Conservation (phyloP, 2,888 invertebrate genomes). For the Diaperis boleti region DNA sequence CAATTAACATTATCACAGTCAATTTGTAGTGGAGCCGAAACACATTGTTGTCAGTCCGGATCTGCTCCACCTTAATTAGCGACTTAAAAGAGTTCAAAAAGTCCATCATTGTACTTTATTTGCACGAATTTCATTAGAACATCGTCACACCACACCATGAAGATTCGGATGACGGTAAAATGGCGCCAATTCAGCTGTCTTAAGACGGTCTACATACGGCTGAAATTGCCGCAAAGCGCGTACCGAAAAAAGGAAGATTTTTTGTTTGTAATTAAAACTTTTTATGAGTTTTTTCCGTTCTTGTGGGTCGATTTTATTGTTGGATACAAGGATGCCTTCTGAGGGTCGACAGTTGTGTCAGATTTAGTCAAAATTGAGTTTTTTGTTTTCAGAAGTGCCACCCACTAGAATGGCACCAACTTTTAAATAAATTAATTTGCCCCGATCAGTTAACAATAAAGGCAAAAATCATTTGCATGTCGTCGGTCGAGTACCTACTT, state of each 20-base stretch:
- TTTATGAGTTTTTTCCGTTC: conserved; percentile 15
- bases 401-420: background rate
- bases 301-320: conserved; percentile 2
- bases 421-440: background rate
- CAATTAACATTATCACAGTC: conserved; percentile 78
- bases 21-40: conserved; percentile 82
- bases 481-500: too few relatives aligned
- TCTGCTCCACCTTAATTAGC: conserved; percentile 75
- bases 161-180: conserved; percentile 6
- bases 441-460: too few relatives aligned
- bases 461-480: too few relatives aligned
- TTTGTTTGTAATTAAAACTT: conserved; percentile 29
- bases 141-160: background rate
- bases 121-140: background rate
- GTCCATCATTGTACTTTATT: conserved; percentile 70
- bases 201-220: conserved; percentile 7
- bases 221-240: background rate
- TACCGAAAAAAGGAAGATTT: conserved; percentile 13
- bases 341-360: background rate
- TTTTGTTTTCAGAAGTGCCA: conserved; percentile 21
- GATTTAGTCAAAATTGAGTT: too few relatives aligned
- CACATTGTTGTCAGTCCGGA: conserved; percentile 81
- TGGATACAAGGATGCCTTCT: conserved; percentile 1
- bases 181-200: conserved; percentile 7
- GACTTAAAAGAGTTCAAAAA: conserved; percentile 77